A percentile compares a stretch with the other conserved stretches of the same genome.
Evolutionary conservation across 2,888 invertebrate genomes (phyloP).

Genomic region (Gasteruption jaculator): DNA sequence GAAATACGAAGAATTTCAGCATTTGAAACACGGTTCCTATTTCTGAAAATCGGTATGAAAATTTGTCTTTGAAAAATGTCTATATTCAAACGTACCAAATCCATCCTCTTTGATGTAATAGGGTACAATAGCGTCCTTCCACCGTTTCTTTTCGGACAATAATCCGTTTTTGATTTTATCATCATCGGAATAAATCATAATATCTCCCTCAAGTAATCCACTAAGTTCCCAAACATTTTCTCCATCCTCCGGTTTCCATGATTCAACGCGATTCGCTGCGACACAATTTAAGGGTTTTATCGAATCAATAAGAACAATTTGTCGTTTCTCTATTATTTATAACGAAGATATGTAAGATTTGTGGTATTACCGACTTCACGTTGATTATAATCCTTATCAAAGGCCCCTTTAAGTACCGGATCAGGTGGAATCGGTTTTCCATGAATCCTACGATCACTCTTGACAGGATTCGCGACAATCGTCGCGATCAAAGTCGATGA

Average conservation of each 20-base stretch:
- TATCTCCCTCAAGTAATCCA: conserved; percentile 61
- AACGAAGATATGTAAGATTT: too few relatives aligned
- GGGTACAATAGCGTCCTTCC: conserved; percentile 57
- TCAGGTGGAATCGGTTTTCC: conserved; percentile 25
- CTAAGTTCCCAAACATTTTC: conserved; percentile 57
- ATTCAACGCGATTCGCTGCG: conserved; percentile 24
- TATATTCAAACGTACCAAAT: conserved; percentile 52
- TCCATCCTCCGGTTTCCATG: conserved; percentile 52
- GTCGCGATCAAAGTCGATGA: too few relatives aligned
- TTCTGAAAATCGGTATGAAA: conserved; percentile 7
- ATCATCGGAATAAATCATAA: conserved; percentile 52
- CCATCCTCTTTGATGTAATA: conserved; percentile 55
- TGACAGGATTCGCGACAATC: conserved; percentile 14
- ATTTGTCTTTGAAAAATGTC: conserved; percentile 4
- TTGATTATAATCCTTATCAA: conserved; percentile 26
- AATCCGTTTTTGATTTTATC: conserved; percentile 49
- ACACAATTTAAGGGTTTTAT: conserved; percentile 6
- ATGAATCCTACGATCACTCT: conserved; percentile 15
- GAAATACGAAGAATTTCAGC: conserved; percentile 6
- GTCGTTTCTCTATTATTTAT: background rate
- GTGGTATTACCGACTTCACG: conserved; percentile 27
- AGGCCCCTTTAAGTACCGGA: conserved; percentile 27
- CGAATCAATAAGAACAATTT: conserved; percentile 3
- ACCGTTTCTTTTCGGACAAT: conserved; percentile 51
- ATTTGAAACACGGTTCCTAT: background rate